Conservation (phyloP, 2,113 vertebrate genomes). For the Petaurus breviceps region DNA sequence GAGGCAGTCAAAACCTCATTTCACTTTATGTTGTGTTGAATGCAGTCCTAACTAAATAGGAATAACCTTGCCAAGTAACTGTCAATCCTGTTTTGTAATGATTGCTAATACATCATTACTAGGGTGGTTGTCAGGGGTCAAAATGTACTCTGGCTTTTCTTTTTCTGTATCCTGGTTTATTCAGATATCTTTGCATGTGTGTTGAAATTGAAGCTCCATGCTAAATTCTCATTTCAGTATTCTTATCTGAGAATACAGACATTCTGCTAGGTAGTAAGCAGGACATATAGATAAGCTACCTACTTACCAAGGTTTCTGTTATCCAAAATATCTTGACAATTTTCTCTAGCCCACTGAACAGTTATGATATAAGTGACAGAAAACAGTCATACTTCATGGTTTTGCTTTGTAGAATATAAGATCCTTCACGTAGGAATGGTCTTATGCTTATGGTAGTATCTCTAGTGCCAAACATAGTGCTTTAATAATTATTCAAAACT, state of each 20-base stretch:
- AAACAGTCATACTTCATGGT: background rate
- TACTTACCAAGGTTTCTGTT: conserved; percentile 23
- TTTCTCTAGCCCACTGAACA: conserved; percentile 36
- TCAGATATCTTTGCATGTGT: conserved; percentile 6
- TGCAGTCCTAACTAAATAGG: conserved; percentile 32
- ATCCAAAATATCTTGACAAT: conserved; percentile 17
- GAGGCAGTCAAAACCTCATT: conserved; percentile 7
- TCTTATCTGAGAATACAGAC: conserved; percentile 24
- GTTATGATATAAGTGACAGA: conserved; percentile 32
- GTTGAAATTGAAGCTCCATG: conserved; percentile 33
- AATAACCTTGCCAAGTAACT: background rate
- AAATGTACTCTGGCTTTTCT: conserved; percentile 30
- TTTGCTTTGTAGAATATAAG: background rate
- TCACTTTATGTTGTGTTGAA: conserved; percentile 18
- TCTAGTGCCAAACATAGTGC: background rate
- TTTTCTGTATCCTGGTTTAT: background rate
- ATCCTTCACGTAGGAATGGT: background rate
- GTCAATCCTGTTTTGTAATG: conserved; percentile 1
- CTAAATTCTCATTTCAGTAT: background rate
- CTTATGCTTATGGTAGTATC: background rate
- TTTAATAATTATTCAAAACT: background rate
- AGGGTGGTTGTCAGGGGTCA: conserved; percentile 32
- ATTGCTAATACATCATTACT: conserved; percentile 18
- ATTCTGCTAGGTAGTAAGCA: conserved; percentile 27
- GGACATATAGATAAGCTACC: background rate